phyloP scores from a whole-genome alignment of 2,888 invertebrate genomes.

The Apamea sordens region DNA sequence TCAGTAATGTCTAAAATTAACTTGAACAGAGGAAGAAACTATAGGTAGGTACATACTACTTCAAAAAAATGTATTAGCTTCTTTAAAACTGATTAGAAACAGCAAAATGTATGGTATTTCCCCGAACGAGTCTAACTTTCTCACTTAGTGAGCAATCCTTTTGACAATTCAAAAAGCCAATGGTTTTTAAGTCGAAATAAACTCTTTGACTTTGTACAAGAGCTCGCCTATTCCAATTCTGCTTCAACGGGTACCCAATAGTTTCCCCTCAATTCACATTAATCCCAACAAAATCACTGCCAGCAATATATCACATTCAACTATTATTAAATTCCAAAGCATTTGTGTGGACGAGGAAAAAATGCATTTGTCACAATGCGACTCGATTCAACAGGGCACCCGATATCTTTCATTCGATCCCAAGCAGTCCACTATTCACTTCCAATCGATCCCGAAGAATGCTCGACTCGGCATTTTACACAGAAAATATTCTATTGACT shows the following conservation, averaged over 20 bases:
- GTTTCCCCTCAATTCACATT: constrained; percentile 22
- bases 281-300: constrained; percentile 48
- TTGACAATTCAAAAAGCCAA: not conserved
- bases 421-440: constrained; percentile 63
- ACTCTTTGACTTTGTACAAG: constrained; percentile 1
- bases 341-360: constrained; percentile 57
- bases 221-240: not conserved
- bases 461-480: constrained; percentile 65
- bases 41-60: too few relatives aligned
- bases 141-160: not conserved
- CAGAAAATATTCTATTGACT: constrained; percentile 62
- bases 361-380: constrained; percentile 71
- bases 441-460: constrained; percentile 62
- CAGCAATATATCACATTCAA: constrained; percentile 60
- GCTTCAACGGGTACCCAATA: constrained; percentile 12
- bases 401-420: constrained; percentile 71
- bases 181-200: constrained; percentile 1
- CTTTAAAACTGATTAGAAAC: not conserved
- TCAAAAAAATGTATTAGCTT: not conserved
- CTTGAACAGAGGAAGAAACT: not conserved
- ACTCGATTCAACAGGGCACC: constrained; percentile 62
- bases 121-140: not conserved
- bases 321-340: constrained; percentile 66
- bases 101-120: not conserved
- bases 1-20: not conserved